These are phyloP conservation scores for Trinorchestia longiramus DNA, from an alignment of 1,140 invertebrate species.

Conservation along the genomic window DNA sequence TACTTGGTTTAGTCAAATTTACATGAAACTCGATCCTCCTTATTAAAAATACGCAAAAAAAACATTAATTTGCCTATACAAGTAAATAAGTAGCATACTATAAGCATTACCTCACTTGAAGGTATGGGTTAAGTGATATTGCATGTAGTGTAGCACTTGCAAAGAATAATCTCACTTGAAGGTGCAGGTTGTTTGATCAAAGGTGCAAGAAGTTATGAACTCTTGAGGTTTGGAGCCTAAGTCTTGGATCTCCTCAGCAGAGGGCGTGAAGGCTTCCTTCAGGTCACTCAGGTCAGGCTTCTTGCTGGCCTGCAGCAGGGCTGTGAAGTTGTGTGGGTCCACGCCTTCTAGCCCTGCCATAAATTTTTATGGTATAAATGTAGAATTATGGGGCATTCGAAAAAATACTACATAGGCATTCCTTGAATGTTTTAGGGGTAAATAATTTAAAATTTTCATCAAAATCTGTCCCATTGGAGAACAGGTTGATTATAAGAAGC, in stretches of 20 bases:
- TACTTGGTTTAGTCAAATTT: too few species aligned
- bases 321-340: conserved; percentile 57
- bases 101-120: neutral
- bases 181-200: conserved; percentile 59
- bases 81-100: neutral
- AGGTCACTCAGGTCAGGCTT: conserved; percentile 60
- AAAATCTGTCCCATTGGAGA: too few species aligned
- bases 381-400: too few species aligned
- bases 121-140: neutral
- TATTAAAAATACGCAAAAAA: too few species aligned
- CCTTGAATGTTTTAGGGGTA: too few species aligned
- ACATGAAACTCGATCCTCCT: too few species aligned
- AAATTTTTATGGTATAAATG: neutral
- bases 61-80: neutral
- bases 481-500: too few species aligned
- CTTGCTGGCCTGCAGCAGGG: conserved; percentile 53
- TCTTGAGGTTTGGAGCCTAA: conserved; percentile 59
- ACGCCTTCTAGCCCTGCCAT: conserved; percentile 58
- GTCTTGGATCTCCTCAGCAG: conserved; percentile 49
- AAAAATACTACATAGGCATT: too few species aligned
- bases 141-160: neutral
- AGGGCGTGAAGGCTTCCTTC: conserved; percentile 58
- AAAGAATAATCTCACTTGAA: conserved; percentile 56
- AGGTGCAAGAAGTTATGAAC: conserved; percentile 61
- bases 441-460: too few species aligned